These are phyloP conservation scores for Petrophora chlorosata DNA, from an alignment of 2,888 invertebrate genomes.

Conservation along the genomic window DNA sequence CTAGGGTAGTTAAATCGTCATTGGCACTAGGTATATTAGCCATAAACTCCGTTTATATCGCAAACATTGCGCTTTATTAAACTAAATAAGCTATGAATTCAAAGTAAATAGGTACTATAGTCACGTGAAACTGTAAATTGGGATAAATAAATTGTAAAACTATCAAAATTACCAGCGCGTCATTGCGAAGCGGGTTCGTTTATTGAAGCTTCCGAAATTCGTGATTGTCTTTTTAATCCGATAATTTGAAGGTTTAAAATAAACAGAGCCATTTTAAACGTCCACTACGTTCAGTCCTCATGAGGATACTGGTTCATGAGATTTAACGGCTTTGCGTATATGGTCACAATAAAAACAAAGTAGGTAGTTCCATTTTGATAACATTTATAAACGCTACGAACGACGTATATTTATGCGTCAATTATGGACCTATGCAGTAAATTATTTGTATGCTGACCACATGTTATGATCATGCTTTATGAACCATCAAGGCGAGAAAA, in stretches of 20 bases:
- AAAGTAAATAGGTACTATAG: constrained; percentile 47
- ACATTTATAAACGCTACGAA: too few relatives aligned
- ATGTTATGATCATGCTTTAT: too few relatives aligned
- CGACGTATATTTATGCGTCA: too few relatives aligned
- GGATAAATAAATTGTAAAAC: constrained; percentile 40
- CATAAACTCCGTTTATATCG: constrained; percentile 62
- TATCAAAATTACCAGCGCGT: constrained; percentile 25
- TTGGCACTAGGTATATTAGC: too few relatives aligned
- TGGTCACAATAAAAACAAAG: too few relatives aligned
- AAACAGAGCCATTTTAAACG: neutral
- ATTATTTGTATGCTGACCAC: too few relatives aligned
- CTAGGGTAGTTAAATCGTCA: too few relatives aligned
- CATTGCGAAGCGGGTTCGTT: constrained; percentile 11
- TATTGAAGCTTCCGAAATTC: constrained; percentile 18
- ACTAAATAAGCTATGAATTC: constrained; percentile 64
- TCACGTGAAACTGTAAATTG: constrained; percentile 43
- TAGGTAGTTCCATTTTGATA: too few relatives aligned
- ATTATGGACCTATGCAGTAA: too few relatives aligned
- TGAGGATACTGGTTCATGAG: too few relatives aligned
- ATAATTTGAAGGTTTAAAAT: constrained; percentile 3
- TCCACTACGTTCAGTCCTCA: neutral
- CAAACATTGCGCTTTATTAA: constrained; percentile 56
- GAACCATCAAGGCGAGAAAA: too few relatives aligned
- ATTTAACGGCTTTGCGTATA: too few relatives aligned
- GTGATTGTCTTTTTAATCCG: constrained; percentile 10